A percentile compares a stretch with the other conserved stretches of the same genome.
Evolutionary conservation across 2,888 invertebrate species (phyloP).

Genomic region (Teinopalpus imperialis): DNA sequence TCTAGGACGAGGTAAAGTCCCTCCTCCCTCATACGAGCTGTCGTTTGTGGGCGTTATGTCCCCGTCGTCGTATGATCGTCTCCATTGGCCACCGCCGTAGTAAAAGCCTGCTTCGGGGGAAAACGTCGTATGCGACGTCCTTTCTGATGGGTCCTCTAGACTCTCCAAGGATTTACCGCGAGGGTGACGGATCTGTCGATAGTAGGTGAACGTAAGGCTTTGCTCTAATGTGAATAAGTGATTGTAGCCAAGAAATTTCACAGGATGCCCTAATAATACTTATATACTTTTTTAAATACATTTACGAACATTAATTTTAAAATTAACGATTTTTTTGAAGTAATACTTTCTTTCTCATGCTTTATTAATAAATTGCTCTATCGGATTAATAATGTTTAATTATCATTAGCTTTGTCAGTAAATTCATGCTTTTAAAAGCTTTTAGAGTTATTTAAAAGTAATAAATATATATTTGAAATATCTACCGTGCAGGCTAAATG

Average conservation of each 20-base stretch:
- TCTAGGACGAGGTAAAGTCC: conserved; percentile 92
- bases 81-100: conserved; percentile 84
- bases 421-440: conserved; percentile 26
- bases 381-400: conserved; percentile 9
- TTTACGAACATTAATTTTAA: conserved; percentile 33
- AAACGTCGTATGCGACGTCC: conserved; percentile 83
- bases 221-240: no score
- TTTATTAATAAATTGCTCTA: conserved; percentile 20
- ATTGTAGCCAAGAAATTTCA: conserved; percentile 3
- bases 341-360: conserved; percentile 27
- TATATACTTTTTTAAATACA: conserved; percentile 34
- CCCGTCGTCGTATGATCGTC: conserved; percentile 93
- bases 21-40: conserved; percentile 86
- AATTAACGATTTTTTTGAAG: conserved; percentile 10
- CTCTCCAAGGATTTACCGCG: conserved; percentile 93
- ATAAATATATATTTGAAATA: conserved; percentile 29
- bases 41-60: conserved; percentile 94
- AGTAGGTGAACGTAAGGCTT: no score
- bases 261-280: conserved; percentile 22
- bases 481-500: conserved; percentile 58
- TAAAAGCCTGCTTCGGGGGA: conserved; percentile 82
- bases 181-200: conserved; percentile 87
- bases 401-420: conserved; percentile 21
- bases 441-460: conserved; percentile 23
- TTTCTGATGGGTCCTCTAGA: conserved; percentile 89